These are phyloP conservation scores for Geotrupes spiniger DNA, from an alignment of 2,888 invertebrate species.

Conservation along the genomic window DNA sequence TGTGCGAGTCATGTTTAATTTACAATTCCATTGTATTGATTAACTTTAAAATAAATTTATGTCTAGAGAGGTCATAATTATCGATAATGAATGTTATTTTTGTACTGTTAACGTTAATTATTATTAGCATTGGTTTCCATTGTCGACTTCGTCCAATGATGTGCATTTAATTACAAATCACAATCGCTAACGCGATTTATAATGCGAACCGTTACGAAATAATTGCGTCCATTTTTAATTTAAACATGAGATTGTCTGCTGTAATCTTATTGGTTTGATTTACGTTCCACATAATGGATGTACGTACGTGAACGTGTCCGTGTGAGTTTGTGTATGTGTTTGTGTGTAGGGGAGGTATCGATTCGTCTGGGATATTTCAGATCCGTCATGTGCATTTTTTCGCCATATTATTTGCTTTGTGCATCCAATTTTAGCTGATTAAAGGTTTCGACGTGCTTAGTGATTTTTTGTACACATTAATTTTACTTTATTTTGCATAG, in stretches of 20 bases:
- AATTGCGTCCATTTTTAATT: too few relatives aligned
- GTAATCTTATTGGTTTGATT: neutral
- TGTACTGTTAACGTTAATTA: too few relatives aligned
- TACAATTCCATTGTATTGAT: too few relatives aligned
- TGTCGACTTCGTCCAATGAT: too few relatives aligned
- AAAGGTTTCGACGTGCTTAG: conserved; percentile 38
- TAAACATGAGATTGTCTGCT: neutral
- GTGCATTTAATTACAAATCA: too few relatives aligned
- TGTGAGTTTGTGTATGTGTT: neutral
- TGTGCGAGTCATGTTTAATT: too few relatives aligned
- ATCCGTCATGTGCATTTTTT: conserved; percentile 30
- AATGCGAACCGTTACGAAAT: too few relatives aligned
- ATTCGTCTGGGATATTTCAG: conserved; percentile 24
- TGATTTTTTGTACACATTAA: conserved; percentile 33
- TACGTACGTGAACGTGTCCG: neutral
- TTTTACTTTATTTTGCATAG: conserved; percentile 34
- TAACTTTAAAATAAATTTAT: too few relatives aligned
- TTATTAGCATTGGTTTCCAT: too few relatives aligned
- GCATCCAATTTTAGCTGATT: conserved; percentile 38
- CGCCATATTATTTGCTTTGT: conserved; percentile 42
- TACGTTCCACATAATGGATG: neutral
- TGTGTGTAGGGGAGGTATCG: conserved; percentile 18
- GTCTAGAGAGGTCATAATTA: too few relatives aligned
- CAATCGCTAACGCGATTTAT: too few relatives aligned
- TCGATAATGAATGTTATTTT: too few relatives aligned